A percentile compares a stretch with the other conserved stretches of the same genome.
Conservation (phyloP, 2,113 vertebrate species). For the Merops nubicus region DNA sequence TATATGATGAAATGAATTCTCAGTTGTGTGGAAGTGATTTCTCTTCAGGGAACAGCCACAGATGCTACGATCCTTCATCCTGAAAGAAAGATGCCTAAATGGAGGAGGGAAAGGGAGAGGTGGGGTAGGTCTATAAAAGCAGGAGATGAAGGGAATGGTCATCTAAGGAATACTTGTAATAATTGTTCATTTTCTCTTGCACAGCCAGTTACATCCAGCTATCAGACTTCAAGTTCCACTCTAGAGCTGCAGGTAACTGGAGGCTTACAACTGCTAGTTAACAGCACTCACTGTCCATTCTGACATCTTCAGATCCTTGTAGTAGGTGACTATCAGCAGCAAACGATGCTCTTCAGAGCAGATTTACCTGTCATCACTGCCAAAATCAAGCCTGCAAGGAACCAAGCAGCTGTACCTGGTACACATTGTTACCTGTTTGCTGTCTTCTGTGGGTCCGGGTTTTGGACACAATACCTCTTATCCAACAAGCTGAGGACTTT, state of each 20-base stretch:
- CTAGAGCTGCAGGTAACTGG: background rate
- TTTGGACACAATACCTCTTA: background rate
- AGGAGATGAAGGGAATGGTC: background rate
- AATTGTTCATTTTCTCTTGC: background rate
- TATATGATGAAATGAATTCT: background rate
- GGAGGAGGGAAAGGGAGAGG: background rate
- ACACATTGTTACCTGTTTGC: background rate
- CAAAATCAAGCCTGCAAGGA: background rate
- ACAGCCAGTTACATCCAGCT: background rate
- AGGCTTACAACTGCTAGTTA: background rate
- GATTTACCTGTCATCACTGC: background rate
- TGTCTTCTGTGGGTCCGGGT: background rate
- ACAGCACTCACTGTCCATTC: accelerated
- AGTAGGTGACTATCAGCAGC: background rate
- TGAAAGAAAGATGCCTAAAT: background rate
- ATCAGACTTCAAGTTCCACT: background rate
- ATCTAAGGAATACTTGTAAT: background rate
- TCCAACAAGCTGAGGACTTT: background rate
- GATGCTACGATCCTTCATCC: background rate
- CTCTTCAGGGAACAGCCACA: background rate
- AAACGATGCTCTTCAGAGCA: background rate
- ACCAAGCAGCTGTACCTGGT: background rate
- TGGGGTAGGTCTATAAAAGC: background rate
- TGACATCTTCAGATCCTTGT: background rate
- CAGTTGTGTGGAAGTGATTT: background rate